phyloP scores from a whole-genome alignment of 2,888 invertebrate genomes.

The Microchrysa polita region DNA sequence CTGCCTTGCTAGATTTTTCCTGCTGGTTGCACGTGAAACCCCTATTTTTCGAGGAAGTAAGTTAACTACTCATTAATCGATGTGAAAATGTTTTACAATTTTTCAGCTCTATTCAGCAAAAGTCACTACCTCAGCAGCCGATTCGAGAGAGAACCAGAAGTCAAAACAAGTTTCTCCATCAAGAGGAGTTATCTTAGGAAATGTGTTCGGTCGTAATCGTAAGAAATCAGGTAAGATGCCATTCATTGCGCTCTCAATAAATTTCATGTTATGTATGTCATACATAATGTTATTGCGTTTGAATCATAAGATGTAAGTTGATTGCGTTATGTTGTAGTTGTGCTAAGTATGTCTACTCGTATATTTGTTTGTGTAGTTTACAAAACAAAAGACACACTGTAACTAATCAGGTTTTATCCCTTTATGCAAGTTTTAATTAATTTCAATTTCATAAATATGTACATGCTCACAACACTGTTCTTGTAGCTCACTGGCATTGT shows the following conservation, averaged over 20 bases:
- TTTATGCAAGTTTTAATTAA: conserved; percentile 15
- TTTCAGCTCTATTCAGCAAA: conserved; percentile 57
- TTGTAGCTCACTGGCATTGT: background rate
- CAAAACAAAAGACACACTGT: conserved; percentile 9
- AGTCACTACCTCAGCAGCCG: conserved; percentile 49
- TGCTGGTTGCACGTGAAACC: too few species aligned
- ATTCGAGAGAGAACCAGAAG: conserved; percentile 54
- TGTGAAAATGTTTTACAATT: too few species aligned
- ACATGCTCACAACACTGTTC: background rate
- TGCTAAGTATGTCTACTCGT: background rate
- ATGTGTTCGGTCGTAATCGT: conserved; percentile 61
- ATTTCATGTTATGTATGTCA: background rate
- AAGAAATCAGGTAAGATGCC: conserved; percentile 53
- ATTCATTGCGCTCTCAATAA: background rate
- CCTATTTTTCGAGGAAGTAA: too few species aligned
- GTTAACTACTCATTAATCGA: too few species aligned
- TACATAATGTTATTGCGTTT: background rate
- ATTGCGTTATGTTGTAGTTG: conserved; percentile 6
- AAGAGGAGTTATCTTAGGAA: conserved; percentile 60
- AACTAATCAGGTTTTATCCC: conserved; percentile 38
- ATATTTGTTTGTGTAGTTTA: background rate
- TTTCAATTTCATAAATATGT: background rate
- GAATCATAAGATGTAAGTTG: background rate
- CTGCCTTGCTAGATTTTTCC: too few species aligned
- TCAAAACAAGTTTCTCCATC: conserved; percentile 57